Evolutionary conservation across 2,797 vertebrate genomes (phyloP), one percentile per base, ranked within the genome.

Genomic region (Catharus ustulatus): DNA sequence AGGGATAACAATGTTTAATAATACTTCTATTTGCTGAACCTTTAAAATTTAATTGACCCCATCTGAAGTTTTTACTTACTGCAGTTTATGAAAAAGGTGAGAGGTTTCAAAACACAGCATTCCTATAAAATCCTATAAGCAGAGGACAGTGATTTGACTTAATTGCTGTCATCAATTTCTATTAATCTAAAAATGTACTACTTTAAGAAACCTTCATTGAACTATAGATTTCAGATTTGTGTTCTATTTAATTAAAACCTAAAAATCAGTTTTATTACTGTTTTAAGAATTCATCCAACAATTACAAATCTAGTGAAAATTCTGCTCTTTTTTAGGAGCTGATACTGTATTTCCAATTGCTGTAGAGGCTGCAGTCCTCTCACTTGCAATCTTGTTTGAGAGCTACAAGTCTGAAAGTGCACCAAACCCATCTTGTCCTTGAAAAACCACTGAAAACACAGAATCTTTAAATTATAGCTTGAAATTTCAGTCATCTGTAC

Each of bases 241-340:
- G 15, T 61, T 58, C 34, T 58, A 75, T 52, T 89, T 55, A 68
- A 62, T 61, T 8, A 79, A 82, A 82, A 26, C 5, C 72, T 21
- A 43, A 82, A 74, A 69, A 49, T 23, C 17, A 38, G 10, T 19
- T 89, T 88, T 57, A 21, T 48, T 43, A 11, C 12, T 40, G 16
- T 55, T 80, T 49, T 45, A 74, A 80, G 21, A 81, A 46, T 15
- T 84, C 32, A 43, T 18, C 27, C 26, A 90, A 71, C 15, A 80
- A 36, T 24, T 67, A 61, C 8, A 72, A 72, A 68, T 68, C 22
- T 46, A 23, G 3, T 5, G 24, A 75, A 72, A 34, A 46, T 26
- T 0, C 0, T 7, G 5, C 13, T 30, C 5, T 29, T 58, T 55
- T 51, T 38, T 9, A 51, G 51, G 43, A 72, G 29, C n/a, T 17